Percentiles rank a stretch among this genome's conserved stretches.
phyloP scores from a whole-genome alignment of 2,888 invertebrate genomes.

The Volucella zonaria region DNA sequence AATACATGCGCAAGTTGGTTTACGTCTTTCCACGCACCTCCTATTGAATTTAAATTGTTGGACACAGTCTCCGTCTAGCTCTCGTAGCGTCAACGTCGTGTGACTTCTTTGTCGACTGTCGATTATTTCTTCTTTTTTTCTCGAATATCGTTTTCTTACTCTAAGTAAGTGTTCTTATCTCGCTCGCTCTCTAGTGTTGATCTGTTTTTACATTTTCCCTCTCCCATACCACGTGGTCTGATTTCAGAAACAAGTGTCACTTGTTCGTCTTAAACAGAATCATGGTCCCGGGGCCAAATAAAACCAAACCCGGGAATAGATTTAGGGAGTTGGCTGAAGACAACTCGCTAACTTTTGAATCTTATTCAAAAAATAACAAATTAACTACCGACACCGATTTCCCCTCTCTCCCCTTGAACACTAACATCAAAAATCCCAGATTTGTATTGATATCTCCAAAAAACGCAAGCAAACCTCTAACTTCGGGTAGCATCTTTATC shows the following conservation, averaged over 20 bases:
- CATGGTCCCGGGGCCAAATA: slow-evolving; percentile 18
- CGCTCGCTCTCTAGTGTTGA: no score
- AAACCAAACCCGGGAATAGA: slow-evolving; percentile 13
- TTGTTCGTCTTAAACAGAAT: slow-evolving; percentile 4
- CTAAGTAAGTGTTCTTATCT: no score
- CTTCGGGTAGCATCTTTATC: slow-evolving; percentile 2
- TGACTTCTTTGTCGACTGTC: no score
- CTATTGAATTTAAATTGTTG: no score
- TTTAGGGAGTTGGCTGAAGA: neutral
- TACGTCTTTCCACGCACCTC: no score
- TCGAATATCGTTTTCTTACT: no score
- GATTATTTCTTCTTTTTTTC: no score
- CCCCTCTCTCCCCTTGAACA: neutral
- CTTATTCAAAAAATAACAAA: slow-evolving; percentile 4
- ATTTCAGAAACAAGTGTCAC: neutral
- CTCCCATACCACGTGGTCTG: no score
- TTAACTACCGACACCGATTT: neutral
- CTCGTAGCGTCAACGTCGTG: no score
- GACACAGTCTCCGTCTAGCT: no score
- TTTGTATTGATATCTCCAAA: neutral
- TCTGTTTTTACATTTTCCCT: no score
- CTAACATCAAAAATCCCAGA: slow-evolving; percentile 5
- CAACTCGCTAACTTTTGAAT: neutral
- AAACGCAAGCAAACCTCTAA: slow-evolving; percentile 1
- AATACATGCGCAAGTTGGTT: no score